Evolutionary conservation across 2,888 invertebrate genomes (phyloP).

Genomic region (Myopa tessellatipennis): DNA sequence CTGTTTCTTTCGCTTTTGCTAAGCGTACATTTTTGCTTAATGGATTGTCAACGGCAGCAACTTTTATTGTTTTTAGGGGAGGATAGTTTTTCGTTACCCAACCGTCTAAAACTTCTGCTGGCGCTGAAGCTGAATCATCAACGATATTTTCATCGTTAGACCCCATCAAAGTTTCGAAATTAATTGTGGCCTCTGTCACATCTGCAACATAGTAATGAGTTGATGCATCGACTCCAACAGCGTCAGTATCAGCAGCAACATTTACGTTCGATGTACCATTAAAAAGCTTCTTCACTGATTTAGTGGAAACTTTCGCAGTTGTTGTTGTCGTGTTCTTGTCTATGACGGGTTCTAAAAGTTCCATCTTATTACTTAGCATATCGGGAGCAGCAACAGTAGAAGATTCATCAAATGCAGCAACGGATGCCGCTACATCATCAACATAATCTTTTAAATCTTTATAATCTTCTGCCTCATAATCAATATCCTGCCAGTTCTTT

Average conservation of each 20-base stretch:
- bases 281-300: background rate
- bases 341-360: background rate
- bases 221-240: background rate
- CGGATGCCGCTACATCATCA: conserved; percentile 17
- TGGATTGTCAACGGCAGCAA: conserved; percentile 58
- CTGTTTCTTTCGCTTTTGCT: conserved; percentile 47
- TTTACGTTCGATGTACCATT: background rate
- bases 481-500: conserved; percentile 38
- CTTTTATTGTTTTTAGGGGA: background rate
- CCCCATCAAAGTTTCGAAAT: conserved; percentile 15
- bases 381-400: background rate
- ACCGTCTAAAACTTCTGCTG: too few species aligned
- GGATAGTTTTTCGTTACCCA: too few species aligned
- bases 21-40: conserved; percentile 62
- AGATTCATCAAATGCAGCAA: background rate
- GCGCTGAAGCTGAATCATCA: background rate
- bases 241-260: conserved; percentile 11
- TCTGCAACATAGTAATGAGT: background rate
- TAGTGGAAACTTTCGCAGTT: conserved; percentile 18
- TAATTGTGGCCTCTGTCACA: conserved; percentile 11
- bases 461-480: conserved; percentile 35
- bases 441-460: conserved; percentile 34
- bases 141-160: conserved; percentile 14
- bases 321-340: background rate
- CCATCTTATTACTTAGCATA: conserved; percentile 14